Percentiles rank a stretch among this genome's conserved stretches.
These are phyloP conservation scores for Vireo griseus DNA, from an alignment of 2,797 vertebrate genomes.

Conservation along the genomic window DNA sequence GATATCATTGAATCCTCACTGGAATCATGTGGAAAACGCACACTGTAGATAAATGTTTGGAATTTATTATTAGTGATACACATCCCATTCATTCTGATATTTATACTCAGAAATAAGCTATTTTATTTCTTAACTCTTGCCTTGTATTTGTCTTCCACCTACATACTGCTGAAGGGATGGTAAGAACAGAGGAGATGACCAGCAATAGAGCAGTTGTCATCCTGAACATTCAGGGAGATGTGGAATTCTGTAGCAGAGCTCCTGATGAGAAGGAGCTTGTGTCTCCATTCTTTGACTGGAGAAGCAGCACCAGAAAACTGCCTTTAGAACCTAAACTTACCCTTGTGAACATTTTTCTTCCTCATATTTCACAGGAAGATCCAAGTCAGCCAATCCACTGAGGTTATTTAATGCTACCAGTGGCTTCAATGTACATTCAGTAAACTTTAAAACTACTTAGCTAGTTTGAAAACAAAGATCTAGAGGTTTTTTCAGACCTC, in stretches of 20 bases:
- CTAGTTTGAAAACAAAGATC: neutral
- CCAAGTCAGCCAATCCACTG: neutral
- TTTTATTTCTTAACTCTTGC: neutral
- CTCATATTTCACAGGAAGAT: neutral
- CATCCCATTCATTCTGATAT: neutral
- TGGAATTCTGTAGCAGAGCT: neutral
- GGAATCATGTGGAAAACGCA: neutral
- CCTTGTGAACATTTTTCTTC: neutral
- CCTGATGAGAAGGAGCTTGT: neutral
- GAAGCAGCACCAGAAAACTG: neutral
- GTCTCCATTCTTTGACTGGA: neutral
- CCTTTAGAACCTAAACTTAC: neutral
- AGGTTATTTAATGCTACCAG: neutral
- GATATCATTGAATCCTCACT: neutral
- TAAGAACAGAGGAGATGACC: neutral
- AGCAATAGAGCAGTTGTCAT: neutral
- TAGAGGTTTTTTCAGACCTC: neutral
- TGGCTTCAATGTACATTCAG: neutral
- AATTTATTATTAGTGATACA: neutral
- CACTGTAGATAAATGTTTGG: neutral
- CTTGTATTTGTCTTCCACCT: neutral
- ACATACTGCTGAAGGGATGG: neutral
- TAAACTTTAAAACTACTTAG: neutral
- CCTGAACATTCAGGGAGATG: neutral
- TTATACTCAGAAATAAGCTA: neutral